These are phyloP conservation scores for Astur gentilis DNA, from an alignment of 2,113 vertebrate species.

Conservation along the genomic window DNA sequence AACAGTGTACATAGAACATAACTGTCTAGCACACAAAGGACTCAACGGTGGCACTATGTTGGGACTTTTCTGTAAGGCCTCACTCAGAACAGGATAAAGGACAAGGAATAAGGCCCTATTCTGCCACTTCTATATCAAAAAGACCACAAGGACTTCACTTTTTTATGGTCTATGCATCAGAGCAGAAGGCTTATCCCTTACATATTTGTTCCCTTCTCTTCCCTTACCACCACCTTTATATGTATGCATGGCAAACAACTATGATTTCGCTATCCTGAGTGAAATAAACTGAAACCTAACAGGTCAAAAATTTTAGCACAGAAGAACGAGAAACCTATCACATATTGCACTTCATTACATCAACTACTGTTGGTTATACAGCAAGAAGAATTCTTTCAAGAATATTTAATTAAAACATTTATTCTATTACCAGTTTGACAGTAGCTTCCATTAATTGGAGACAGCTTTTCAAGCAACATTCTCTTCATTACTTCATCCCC, in stretches of 20 bases:
- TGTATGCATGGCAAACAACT: not conserved
- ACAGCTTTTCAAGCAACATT: not conserved
- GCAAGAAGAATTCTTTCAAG: not conserved
- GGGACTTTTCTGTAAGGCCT: not conserved
- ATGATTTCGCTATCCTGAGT: not conserved
- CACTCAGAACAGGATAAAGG: not conserved
- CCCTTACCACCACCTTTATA: not conserved
- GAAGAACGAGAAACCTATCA: not conserved
- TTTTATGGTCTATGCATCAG: not conserved
- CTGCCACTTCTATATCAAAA: not conserved
- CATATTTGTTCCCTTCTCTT: not conserved
- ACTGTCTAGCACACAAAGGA: not conserved
- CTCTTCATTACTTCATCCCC: not conserved
- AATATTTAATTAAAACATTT: not conserved
- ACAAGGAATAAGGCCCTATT: not conserved
- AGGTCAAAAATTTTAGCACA: not conserved
- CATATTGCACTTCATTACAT: not conserved
- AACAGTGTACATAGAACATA: not conserved
- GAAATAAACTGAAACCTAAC: not conserved
- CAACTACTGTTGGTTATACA: not conserved
- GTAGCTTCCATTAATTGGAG: not conserved
- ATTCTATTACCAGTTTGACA: not conserved
- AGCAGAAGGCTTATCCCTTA: not conserved
- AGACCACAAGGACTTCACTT: not conserved
- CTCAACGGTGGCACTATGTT: not conserved